Evolutionary conservation across 1,140 invertebrate genomes (phyloP).

Genomic region (Coptotermes formosanus): DNA sequence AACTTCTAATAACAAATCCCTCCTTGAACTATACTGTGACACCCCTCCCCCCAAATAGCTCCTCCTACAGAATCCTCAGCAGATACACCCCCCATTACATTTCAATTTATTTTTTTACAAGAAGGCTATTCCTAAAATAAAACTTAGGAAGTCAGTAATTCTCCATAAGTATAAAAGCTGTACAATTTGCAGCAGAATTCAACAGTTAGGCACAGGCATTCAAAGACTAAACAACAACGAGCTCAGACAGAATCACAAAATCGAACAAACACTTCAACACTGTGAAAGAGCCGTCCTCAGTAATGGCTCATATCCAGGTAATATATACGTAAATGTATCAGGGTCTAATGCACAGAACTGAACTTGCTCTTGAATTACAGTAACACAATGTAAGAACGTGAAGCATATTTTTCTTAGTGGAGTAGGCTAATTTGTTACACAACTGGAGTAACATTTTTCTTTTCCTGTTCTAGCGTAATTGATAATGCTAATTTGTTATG

Average conservation of each 20-base stretch:
- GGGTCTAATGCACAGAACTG: too few relatives aligned
- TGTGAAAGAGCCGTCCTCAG: background rate
- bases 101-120: background rate
- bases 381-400: too few relatives aligned
- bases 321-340: background rate
- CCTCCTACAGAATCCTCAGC: background rate
- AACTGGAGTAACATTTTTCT: background rate
- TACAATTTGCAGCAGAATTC: background rate
- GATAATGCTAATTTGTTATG: background rate
- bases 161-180: background rate
- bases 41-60: background rate
- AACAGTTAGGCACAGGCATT: background rate
- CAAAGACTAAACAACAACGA: background rate
- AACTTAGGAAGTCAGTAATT: constrained; percentile 8
- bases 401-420: too few relatives aligned
- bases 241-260: background rate
- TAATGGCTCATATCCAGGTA: background rate
- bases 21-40: background rate
- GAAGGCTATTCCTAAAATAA: background rate
- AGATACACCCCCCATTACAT: background rate
- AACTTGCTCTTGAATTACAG: too few relatives aligned
- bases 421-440: background rate
- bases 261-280: background rate
- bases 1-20: background rate
- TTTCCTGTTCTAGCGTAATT: background rate